Conservation (phyloP, 2,113 vertebrate genomes). For the Gadus macrocephalus region DNA sequence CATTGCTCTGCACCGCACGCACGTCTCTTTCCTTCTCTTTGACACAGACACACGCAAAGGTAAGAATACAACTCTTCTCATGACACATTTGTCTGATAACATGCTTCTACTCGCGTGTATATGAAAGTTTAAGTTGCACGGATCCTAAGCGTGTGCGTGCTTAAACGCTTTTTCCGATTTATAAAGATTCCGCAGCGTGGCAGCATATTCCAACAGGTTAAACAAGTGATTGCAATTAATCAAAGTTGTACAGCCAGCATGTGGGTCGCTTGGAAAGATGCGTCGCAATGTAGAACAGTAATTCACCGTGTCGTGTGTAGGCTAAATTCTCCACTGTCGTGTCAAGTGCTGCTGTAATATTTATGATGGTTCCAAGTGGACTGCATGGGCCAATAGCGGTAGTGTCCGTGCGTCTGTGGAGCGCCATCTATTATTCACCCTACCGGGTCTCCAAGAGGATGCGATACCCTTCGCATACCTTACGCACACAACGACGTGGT, state of each 20-base stretch:
- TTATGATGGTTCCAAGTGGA: neutral
- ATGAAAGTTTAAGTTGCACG: too few relatives aligned
- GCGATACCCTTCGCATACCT: conserved; percentile 30
- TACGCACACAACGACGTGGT: neutral
- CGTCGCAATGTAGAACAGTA: too few relatives aligned
- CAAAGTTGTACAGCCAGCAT: too few relatives aligned
- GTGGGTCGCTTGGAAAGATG: too few relatives aligned
- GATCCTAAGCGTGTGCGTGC: too few relatives aligned
- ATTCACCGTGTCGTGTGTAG: neutral
- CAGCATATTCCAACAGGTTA: too few relatives aligned
- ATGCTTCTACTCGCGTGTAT: too few relatives aligned
- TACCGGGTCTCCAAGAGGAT: conserved; percentile 47
- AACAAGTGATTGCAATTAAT: too few relatives aligned
- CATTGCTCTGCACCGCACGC: conserved; percentile 13
- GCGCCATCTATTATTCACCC: conserved; percentile 57
- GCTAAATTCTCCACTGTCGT: neutral
- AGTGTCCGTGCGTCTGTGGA: conserved; percentile 25
- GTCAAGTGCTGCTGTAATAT: neutral
- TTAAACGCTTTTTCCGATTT: too few relatives aligned
- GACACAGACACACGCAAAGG: neutral
- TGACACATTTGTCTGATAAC: neutral
- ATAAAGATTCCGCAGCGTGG: too few relatives aligned
- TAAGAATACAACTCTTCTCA: neutral
- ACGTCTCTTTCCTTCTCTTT: neutral
- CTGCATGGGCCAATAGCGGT: neutral